Evolutionary conservation across 30 jellyfish, hydroid and myxozoan species (phyloP).

Genomic region (Hydra vulgaris): DNA sequence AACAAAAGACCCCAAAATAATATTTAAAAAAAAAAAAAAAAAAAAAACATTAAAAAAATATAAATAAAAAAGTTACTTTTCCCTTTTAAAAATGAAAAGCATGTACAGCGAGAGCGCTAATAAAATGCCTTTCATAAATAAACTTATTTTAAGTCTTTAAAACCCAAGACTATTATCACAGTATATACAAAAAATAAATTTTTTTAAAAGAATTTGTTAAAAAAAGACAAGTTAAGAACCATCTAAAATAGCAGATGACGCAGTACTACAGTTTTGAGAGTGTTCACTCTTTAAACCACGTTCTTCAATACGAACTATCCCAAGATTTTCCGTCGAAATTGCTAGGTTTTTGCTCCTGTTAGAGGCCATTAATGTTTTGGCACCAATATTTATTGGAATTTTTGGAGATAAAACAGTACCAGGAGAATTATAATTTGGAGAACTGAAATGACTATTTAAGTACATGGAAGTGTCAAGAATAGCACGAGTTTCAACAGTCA

Average conservation of each 20-base stretch:
- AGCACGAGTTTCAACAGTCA: neutral
- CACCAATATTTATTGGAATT: neutral
- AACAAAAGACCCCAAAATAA: no score
- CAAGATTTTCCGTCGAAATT: neutral
- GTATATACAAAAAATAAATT: no score
- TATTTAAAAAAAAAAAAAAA: no score
- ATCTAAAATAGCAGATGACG: neutral
- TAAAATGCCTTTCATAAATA: no score
- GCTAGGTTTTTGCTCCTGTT: neutral
- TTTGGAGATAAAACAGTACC: neutral
- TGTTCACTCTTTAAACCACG: neutral
- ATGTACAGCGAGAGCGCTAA: no score
- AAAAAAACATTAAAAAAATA: no score
- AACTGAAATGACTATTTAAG: neutral
- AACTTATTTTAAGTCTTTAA: no score
- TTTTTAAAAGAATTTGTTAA: neutral
- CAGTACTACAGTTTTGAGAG: neutral
- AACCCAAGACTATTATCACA: no score
- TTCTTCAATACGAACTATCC: neutral
- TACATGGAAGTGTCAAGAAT: neutral
- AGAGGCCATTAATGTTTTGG: neutral
- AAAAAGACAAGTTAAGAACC: neutral
- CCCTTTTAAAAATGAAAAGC: no score
- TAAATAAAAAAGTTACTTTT: no score
- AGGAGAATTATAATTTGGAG: no score